Evolutionary conservation across 1,140 invertebrate genomes (phyloP), one percentile per base, ranked within the genome.

Genomic region (Lucilia cuprina): DNA sequence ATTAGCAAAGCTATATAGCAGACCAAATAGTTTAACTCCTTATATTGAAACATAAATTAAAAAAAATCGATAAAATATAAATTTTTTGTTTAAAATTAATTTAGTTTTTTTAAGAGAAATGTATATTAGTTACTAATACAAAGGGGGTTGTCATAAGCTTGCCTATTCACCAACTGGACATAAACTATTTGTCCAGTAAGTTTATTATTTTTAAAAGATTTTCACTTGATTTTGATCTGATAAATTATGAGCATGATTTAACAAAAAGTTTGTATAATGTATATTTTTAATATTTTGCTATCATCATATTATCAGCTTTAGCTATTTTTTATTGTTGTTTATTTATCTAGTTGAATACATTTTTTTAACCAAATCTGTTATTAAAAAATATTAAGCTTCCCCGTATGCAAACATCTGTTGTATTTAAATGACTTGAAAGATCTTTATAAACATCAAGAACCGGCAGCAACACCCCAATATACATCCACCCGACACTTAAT

Each of bases 381-480:
- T 80, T 80, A 80, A 70, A 80, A 41, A 41, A 41, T 41, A 41
- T 50, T 80, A 50, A 49, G 41, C 77, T 19, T 77, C 19, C 77
- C 77, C 77, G 41, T 49, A 80, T 80, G 77, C 77, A 80, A 80
- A 80, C 77, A 80, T 80, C 77, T 80, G 77, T 80, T 80, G 14
- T 49, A 80, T 80, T 80, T 80, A 80, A 80, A 80, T 80, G 77
- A 80, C 77, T 80, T 49, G 41, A 49, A 80, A 80, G 77, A 80
- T 50, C n/a, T 80, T 80, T 21, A 25, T 70, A 70, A 70, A 70
- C 65, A 70, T 12, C 17, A 65, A n/a, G 14, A 60, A 60, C 55
- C 14, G 13, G 55, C 75, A 78, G 41, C 75, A 78, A 41, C 35
- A 78, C 34, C 75, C 75, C 14, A 78, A 9, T 41, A 50, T 21